Evolutionary conservation across 2,888 invertebrate genomes (phyloP), one percentile per base, ranked within the genome.

Genomic region (Pteria penguin): DNA sequence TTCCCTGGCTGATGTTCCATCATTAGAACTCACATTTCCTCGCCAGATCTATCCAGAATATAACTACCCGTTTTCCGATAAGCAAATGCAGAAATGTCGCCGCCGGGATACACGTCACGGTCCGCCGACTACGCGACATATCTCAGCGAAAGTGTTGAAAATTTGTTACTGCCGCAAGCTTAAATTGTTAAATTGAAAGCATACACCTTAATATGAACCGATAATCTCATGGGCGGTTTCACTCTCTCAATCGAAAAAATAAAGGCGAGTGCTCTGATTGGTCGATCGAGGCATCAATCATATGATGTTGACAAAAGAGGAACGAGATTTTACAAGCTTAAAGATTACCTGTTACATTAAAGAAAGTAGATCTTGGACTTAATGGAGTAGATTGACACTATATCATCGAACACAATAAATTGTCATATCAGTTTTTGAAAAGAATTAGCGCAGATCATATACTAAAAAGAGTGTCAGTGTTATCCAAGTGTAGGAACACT

Each of bases 301-400:
- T 57, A 36, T 33, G 55, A 32, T 31, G 31, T 5, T 54, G 68
- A 81, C 81, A 81, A 78, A 63, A 70, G 72, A 45, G 36, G 58
- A 63, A 77, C 70, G 63, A 31, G 68, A 73, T 77, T 79, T 69
- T 70, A 73, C 79, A 67, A 55, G 70, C 68, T 69, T 63, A 69
- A 69, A 69, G 66, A 72, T 75, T 61, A 80, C 76, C 72, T 74
- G 69, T 76, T 65, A 71, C 60, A 70, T 55, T 57, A 68, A 68
- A 68, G 68, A 24, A 68, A 68, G 52, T 54, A 57, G 27, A 65
- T 36, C 27, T 65, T 65, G 45, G 36, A 61, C 33, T 65, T 65
- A 36, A 45, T 45, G 45, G 45, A 18, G 45, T 45, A 18, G 45
- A 45, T 45, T 45, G 45, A 45, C 8, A 14, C 11, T 45, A 45